Evolutionary conservation across 2,888 invertebrate genomes (phyloP).

Genomic region (Blastobasis adustella): DNA sequence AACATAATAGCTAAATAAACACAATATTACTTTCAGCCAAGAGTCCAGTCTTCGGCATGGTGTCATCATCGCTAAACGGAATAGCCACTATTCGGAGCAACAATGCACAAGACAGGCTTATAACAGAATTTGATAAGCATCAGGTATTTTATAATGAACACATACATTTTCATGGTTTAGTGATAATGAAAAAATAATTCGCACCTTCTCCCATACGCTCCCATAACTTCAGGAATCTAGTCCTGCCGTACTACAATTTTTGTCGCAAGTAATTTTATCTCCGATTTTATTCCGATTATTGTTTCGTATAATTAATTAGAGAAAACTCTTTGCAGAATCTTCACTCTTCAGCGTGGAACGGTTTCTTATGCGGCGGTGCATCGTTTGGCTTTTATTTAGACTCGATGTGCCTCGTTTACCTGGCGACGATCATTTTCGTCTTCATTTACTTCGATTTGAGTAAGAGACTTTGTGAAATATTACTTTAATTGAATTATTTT

Average conservation of each 20-base stretch:
- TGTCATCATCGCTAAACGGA: constrained; percentile 83
- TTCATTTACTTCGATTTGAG: constrained; percentile 72
- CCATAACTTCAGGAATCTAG: no score
- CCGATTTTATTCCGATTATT: no score
- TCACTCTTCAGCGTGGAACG: constrained; percentile 80
- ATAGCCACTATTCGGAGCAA: constrained; percentile 84
- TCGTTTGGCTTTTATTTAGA: constrained; percentile 81
- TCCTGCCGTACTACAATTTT: no score
- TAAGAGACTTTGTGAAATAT: constrained; percentile 20
- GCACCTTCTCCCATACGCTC: no score
- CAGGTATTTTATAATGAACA: constrained; percentile 48
- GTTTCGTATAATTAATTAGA: no score
- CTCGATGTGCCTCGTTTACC: constrained; percentile 77
- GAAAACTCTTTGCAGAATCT: constrained; percentile 74
- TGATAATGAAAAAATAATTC: no score
- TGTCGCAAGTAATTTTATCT: no score
- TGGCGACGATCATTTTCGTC: constrained; percentile 78
- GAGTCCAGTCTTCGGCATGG: constrained; percentile 87
- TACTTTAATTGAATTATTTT: no score
- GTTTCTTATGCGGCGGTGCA: constrained; percentile 76
- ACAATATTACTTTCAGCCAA: constrained; percentile 68
- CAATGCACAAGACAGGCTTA: constrained; percentile 77
- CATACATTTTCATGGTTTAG: no score
- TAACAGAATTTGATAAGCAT: constrained; percentile 73
- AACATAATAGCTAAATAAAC: no score